These are phyloP conservation scores for Pipistrellus kuhlii DNA, from an alignment of 2,797 vertebrate species.

Conservation along the genomic window DNA sequence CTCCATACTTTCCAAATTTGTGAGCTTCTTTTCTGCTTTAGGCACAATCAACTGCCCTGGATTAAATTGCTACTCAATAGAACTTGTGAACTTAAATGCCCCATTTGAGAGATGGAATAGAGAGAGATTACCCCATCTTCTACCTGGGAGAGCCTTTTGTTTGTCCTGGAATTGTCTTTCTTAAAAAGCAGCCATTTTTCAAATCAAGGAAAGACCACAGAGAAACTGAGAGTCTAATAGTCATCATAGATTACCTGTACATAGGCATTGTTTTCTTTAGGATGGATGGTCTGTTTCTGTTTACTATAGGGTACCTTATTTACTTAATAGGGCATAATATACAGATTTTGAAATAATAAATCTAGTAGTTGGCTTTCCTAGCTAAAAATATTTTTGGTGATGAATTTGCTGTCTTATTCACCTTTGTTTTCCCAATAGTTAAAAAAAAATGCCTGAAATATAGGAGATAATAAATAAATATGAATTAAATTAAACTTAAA, in stretches of 20 bases:
- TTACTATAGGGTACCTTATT: background rate
- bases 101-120: background rate
- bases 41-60: background rate
- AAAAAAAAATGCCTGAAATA: background rate
- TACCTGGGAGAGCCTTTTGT: background rate
- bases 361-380: background rate
- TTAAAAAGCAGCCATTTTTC: background rate
- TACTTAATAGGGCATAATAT: background rate
- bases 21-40: constrained; percentile 11
- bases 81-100: background rate
- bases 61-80: background rate
- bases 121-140: background rate
- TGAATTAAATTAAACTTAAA: background rate
- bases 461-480: background rate
- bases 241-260: background rate
- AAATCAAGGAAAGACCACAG: background rate
- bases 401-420: background rate
- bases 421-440: background rate
- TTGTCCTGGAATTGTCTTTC: background rate
- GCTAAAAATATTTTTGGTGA: background rate
- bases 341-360: constrained; percentile 20
- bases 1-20: background rate
- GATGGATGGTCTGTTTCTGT: background rate
- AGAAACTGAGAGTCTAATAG: background rate
- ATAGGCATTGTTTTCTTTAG: background rate